Percentiles rank a stretch among this genome's conserved stretches.
Evolutionary conservation across 2,113 vertebrate genomes (phyloP).

Genomic region (Megaleporinus macrocephalus): DNA sequence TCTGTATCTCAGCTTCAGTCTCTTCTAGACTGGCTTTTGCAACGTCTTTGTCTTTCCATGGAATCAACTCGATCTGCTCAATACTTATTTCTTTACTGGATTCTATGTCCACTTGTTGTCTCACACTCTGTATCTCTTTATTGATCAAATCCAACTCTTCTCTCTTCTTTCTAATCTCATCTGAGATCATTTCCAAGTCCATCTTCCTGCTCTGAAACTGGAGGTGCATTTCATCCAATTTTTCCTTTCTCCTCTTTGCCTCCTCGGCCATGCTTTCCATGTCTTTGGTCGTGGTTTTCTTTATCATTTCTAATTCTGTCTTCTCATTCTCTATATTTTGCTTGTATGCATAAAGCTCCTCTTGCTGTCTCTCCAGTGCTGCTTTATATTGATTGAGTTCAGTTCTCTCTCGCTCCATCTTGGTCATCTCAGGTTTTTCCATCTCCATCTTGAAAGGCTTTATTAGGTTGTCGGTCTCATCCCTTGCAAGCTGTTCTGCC

Average conservation of each 20-base stretch:
- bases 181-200: slow-evolving; percentile 3
- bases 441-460: background rate
- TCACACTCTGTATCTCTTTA: slow-evolving; percentile 3
- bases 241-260: slow-evolving; percentile 16
- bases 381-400: slow-evolving; percentile 1
- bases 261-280: background rate
- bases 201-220: slow-evolving; percentile 13
- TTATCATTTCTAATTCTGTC: slow-evolving; percentile 25
- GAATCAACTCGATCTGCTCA: background rate
- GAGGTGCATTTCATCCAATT: background rate
- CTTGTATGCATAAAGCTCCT: slow-evolving; percentile 23
- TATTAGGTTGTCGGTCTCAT: slow-evolving; percentile 3
- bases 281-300: background rate
- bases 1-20: background rate
- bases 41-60: background rate
- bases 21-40: background rate
- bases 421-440: background rate
- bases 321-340: slow-evolving; percentile 41
- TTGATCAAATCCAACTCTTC: slow-evolving; percentile 20
- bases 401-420: slow-evolving; percentile 16
- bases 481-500: background rate
- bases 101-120: background rate
- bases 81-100: background rate
- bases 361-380: background rate
- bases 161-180: slow-evolving; percentile 10